Base-by-base conservation (phyloP, 2,888 invertebrate species). In the Sphaerophoria taeniata region DNA sequence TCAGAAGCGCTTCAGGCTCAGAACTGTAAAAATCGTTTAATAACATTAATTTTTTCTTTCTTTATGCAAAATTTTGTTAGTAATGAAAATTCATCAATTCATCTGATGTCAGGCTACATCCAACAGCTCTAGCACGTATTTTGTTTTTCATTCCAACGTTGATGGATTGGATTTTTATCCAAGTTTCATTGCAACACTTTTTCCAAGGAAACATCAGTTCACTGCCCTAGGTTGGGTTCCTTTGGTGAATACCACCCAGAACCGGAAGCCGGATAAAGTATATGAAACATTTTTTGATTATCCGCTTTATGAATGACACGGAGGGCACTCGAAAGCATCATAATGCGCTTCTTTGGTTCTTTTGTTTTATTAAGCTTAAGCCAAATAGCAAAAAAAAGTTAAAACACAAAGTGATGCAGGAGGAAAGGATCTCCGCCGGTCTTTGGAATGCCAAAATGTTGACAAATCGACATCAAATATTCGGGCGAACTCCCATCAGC, bases 401-500 rank as follows among this genome's bases (percentile, higher is more conserved):
- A 11, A 36, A 14, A 11, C 14, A 12, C 39, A 5, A 4, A 0
- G 39, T 4, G 39, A 43, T 2, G 2, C n/a, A 11, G 33, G 0
- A 36, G 34, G 11, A 11, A 39, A 3, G 39, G 39, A 39, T 7
- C 58, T 24, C 24, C n/a, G n/a, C n/a, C n/a, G n/a, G n/a, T n/a
- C n/a, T n/a, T n/a, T n/a, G n/a, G n/a, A n/a, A n/a, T n/a, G n/a
- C n/a, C n/a, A n/a, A n/a, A n/a, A n/a, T n/a, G n/a, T n/a, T n/a
- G n/a, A n/a, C n/a, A n/a, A n/a, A 84, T 79, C 79, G 83, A 67
- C 79, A 78, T 84, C 75, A 84, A 84, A 84, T 84, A 84, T 84
- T 84, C 84, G 71, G 36, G 43, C 4, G 36, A 45, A 33, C 45
- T 33, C 53, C n/a, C 7, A 16, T 9, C 4, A 9, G 11, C 33